Percentiles rank a stretch among this genome's conserved stretches.
Evolutionary conservation across 2,113 vertebrate species (phyloP).

Genomic region (Colaptes auratus): DNA sequence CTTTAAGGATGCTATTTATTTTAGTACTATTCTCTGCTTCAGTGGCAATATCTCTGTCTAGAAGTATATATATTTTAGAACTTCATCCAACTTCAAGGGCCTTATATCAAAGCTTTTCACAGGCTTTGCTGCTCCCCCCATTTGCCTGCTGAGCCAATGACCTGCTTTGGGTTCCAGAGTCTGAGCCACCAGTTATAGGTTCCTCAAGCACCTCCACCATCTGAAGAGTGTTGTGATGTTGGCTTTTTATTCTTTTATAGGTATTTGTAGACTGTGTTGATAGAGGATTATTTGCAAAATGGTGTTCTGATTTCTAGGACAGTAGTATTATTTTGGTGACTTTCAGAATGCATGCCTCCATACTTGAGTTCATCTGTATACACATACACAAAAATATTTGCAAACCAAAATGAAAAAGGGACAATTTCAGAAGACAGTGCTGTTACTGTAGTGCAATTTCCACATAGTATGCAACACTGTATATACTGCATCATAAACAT

Average conservation of each 20-base stretch:
- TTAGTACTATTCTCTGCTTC: background rate
- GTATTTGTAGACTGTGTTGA: background rate
- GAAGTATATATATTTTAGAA: background rate
- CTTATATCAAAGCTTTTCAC: rapidly evolving
- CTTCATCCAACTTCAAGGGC: background rate
- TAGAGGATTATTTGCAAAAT: background rate
- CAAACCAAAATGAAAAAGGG: background rate
- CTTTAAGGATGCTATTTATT: background rate
- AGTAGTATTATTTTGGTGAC: background rate
- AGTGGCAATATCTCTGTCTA: background rate
- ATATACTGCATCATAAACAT: background rate
- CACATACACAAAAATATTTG: rapidly evolving
- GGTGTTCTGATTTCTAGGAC: background rate
- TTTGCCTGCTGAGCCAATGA: background rate
- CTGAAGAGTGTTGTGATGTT: background rate
- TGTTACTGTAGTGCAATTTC: background rate
- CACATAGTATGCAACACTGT: background rate
- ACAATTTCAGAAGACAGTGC: background rate
- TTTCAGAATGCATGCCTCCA: rapidly evolving
- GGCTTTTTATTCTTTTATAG: background rate
- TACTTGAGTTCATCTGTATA: background rate
- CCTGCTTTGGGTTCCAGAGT: background rate
- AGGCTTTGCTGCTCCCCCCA: background rate
- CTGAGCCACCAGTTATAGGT: rapidly evolving
- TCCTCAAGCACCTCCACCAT: background rate